phyloP scores from a whole-genome alignment of 2,888 invertebrate species.

The Callyntrura guangdongensis region DNA sequence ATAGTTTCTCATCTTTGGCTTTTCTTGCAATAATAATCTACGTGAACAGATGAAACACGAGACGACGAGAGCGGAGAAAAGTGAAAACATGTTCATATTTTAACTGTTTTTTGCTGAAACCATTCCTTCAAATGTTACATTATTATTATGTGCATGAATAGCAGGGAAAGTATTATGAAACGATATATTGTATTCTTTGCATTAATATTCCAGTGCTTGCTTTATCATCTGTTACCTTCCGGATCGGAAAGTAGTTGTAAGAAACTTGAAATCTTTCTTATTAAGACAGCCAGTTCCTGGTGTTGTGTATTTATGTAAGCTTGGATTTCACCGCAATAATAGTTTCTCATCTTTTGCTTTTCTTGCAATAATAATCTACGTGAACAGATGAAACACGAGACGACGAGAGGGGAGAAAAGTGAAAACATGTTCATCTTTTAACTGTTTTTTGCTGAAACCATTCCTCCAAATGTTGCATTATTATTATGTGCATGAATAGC shows the following conservation, averaged over 20 bases:
- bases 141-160: too few species aligned
- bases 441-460: background rate
- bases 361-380: background rate
- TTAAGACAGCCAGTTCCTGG: background rate
- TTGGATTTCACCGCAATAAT: background rate
- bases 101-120: background rate
- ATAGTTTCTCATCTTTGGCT: background rate
- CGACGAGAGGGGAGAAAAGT: background rate
- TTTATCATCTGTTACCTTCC: constrained; percentile 89
- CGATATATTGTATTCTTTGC: constrained; percentile 23
- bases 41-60: background rate
- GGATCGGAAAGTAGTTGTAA: too few species aligned
- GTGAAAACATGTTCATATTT: background rate
- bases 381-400: background rate
- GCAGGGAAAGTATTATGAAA: constrained; percentile 1
- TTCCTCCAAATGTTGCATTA: background rate
- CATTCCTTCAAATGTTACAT: background rate
- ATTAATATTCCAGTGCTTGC: constrained; percentile 89
- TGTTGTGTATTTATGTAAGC: background rate
- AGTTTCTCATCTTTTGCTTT: background rate
- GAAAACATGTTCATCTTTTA: background rate
- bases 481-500: too few species aligned
- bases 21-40: background rate
- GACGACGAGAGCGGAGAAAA: background rate
- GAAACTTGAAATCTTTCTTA: too few species aligned